Conservation (phyloP, 2,113 vertebrate species). For the Acanthisitta chloris region DNA sequence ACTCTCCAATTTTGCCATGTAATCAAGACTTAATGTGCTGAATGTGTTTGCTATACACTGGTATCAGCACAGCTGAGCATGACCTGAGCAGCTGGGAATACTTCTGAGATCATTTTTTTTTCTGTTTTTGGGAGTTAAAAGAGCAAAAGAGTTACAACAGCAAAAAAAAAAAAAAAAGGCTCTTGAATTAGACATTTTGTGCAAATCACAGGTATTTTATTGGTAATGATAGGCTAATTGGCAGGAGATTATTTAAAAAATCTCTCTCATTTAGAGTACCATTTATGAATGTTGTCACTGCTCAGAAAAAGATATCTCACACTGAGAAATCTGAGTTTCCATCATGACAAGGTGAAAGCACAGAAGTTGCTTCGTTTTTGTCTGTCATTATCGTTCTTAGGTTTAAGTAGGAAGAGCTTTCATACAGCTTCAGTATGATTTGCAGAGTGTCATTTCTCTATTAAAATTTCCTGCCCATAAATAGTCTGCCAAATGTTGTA, state of each 20-base stretch:
- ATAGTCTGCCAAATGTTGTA: conserved; percentile 20
- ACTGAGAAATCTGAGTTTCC: not conserved
- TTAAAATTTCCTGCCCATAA: conserved; percentile 11
- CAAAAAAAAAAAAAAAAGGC: not conserved
- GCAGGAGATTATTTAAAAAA: conserved; percentile 34
- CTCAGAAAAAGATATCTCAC: not conserved
- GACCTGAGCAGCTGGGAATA: not conserved
- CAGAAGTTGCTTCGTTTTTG: not conserved
- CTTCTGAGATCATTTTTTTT: not conserved
- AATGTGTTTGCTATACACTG: not conserved
- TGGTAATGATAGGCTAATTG: conserved; percentile 58
- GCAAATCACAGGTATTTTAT: conserved; percentile 50
- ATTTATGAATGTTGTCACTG: not conserved
- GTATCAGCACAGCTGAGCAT: not conserved
- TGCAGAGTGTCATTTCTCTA: not conserved
- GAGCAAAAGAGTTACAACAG: not conserved
- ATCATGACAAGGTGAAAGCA: not conserved
- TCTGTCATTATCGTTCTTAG: not conserved
- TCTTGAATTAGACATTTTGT: conserved; percentile 1
- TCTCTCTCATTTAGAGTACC: not conserved
- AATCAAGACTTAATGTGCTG: not conserved
- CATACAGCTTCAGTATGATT: not conserved
- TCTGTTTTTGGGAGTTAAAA: conserved; percentile 23
- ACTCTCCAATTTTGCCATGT: not conserved
- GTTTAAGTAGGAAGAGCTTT: not conserved